Evolutionary conservation across 1,140 invertebrate genomes (phyloP), one percentile per base, ranked within the genome.

Genomic region (Nixonia krombeini): DNA sequence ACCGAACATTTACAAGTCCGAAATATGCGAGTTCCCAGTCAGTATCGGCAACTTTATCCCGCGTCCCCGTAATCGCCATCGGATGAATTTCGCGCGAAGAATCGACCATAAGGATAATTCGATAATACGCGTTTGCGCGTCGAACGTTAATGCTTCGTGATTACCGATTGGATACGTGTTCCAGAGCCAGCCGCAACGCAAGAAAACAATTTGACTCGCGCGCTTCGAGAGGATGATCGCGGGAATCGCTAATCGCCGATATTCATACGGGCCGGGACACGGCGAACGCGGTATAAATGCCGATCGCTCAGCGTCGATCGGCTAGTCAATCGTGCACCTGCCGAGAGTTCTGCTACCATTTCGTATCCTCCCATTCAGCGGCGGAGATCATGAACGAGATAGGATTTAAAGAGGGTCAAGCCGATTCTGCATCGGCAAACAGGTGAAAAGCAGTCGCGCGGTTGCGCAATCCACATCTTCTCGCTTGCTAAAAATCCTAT

Each of bases 91-190:
- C 52, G 28, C 33, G 3, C 31, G 17, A n/a, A n/a, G n/a, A n/a
- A n/a, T n/a, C n/a, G n/a, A n/a, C n/a, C n/a, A n/a, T n/a, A n/a
- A 70, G 55, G 66, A 66, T 74, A 72, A 74, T 74, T 74, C 70
- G 70, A 74, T 74, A 72, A 74, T 74, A 33, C 28, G 35, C 21
- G 28, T 70, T 50, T 31, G 42, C 38, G 41, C 9, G 21, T 17
- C 21, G 40, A 26, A 26, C 40, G 21, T 44, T 44, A 44, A 26
- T 44, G 40, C 8, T 21, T 21, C 45, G 21, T 70, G 72, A 80
- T 80, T 78, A 80, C 72, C 76, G 67, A 80, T 80, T 77, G 70
- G 76, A 38, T 67, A 76, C 72, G 72, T 72, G 49, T 45, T 58
- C 70, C 50, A 53, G 73, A 68, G 40, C 71, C 70, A 57, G 65